Percentiles rank a stretch among this genome's conserved stretches.
These are phyloP conservation scores for Sterna hirundo DNA, from an alignment of 2,113 vertebrate genomes.

Conservation along the genomic window DNA sequence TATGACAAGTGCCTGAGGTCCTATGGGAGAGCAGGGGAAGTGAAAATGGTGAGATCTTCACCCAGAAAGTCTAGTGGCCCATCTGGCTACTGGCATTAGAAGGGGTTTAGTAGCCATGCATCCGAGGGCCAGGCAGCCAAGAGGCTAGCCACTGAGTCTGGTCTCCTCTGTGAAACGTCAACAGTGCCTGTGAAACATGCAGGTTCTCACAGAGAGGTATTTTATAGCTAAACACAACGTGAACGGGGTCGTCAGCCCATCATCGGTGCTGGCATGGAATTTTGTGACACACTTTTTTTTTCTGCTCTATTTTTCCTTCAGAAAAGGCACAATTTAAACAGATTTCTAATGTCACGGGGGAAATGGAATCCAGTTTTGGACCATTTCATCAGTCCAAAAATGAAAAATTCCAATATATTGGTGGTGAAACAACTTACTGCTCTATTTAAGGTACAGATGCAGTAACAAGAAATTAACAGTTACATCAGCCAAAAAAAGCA, in stretches of 20 bases:
- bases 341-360: not conserved
- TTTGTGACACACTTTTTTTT: not conserved
- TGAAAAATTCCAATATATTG: not conserved
- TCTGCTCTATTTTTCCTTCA: not conserved
- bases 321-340: not conserved
- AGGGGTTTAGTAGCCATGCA: not conserved
- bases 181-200: not conserved
- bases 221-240: not conserved
- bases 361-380: not conserved
- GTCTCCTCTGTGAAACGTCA: not conserved
- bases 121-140: not conserved
- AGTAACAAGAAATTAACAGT: not conserved
- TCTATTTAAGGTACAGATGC: not conserved
- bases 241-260: not conserved
- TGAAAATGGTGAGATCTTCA: not conserved
- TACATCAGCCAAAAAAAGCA: not conserved
- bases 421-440: not conserved
- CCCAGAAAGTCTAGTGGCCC: not conserved
- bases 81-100: not conserved
- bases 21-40: not conserved
- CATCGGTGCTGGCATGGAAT: not conserved
- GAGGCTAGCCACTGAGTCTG: not conserved
- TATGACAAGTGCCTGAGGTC: fast-evolving
- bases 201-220: not conserved
- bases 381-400: not conserved